Conservation (phyloP, 2,797 vertebrate species). For the Dicrostonyx torquatus region DNA sequence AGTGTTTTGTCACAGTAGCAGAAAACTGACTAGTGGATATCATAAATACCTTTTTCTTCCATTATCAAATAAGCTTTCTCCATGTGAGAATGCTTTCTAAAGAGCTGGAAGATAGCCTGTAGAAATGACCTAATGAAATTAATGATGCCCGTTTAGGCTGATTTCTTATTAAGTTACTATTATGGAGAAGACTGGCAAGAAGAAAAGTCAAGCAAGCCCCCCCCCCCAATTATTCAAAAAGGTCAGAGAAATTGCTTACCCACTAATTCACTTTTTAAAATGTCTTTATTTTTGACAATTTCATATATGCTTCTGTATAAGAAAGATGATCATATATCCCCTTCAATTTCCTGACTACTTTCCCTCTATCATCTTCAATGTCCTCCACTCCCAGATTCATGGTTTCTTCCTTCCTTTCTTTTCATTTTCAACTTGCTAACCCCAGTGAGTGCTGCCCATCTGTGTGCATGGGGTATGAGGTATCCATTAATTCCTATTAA, state of each 20-base stretch:
- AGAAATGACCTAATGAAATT: neutral
- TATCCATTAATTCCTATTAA: neutral
- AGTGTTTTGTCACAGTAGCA: neutral
- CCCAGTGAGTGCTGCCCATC: neutral
- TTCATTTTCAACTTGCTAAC: neutral
- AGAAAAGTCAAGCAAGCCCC: neutral
- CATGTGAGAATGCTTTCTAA: neutral
- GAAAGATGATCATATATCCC: neutral
- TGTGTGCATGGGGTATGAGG: neutral
- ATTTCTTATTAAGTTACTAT: neutral
- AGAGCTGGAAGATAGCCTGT: neutral
- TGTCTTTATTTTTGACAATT: neutral
- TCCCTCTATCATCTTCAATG: too few species aligned
- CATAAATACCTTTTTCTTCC: slow-evolving; percentile 5
- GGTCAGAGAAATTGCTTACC: neutral
- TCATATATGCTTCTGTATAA: neutral
- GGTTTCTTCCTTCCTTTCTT: neutral
- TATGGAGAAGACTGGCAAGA: neutral
- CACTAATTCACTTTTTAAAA: neutral
- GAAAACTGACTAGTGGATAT: neutral
- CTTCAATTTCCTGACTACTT: neutral
- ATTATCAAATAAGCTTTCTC: neutral
- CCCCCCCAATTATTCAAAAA: neutral
- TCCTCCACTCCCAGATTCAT: too few species aligned
- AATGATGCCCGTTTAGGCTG: neutral